Percentiles rank a stretch among this genome's conserved stretches.
Conservation (phyloP, 1,140 invertebrate genomes). For the Drosophila azteca region DNA sequence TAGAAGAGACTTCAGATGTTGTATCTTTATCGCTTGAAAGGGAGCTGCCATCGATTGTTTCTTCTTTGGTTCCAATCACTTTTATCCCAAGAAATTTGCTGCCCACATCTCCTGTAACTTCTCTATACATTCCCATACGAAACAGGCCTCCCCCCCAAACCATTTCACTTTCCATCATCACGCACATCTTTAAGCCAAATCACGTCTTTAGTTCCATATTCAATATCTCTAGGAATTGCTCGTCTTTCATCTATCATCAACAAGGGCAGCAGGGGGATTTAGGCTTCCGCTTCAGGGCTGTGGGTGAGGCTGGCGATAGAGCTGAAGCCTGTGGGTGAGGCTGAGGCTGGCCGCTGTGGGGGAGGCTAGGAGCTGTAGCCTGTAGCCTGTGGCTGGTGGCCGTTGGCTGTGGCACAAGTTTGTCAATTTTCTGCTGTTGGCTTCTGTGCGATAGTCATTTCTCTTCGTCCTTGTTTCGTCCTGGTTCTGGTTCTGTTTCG, state of each 20-base stretch:
- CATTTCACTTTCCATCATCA: too few relatives aligned
- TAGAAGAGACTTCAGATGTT: too few relatives aligned
- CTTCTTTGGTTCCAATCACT: not conserved
- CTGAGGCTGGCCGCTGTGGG: too few relatives aligned
- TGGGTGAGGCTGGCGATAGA: too few relatives aligned
- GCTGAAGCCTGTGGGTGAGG: too few relatives aligned
- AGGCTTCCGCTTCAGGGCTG: not conserved
- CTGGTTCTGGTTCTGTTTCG: conserved; percentile 16
- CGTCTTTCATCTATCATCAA: conserved; percentile 35
- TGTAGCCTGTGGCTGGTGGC: too few relatives aligned
- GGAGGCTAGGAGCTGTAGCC: too few relatives aligned
- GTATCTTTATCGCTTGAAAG: not conserved
- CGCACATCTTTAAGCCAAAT: conserved; percentile 23
- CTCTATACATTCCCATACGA: conserved; percentile 3
- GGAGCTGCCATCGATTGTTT: too few relatives aligned
- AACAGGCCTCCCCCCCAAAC: not conserved
- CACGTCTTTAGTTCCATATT: conserved; percentile 13
- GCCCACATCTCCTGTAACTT: not conserved
- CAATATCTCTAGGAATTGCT: conserved; percentile 1
- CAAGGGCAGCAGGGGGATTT: not conserved
- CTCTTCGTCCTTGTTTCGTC: too few relatives aligned
- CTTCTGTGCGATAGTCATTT: conserved; percentile 8
- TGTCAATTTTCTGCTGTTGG: conserved; percentile 41
- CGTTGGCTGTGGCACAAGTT: conserved; percentile 13
- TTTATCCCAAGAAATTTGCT: too few relatives aligned